A percentile compares a stretch with the other conserved stretches of the same genome.
phyloP scores from a whole-genome alignment of 2,797 vertebrate species.

The Platyrinchus mystaceus region DNA sequence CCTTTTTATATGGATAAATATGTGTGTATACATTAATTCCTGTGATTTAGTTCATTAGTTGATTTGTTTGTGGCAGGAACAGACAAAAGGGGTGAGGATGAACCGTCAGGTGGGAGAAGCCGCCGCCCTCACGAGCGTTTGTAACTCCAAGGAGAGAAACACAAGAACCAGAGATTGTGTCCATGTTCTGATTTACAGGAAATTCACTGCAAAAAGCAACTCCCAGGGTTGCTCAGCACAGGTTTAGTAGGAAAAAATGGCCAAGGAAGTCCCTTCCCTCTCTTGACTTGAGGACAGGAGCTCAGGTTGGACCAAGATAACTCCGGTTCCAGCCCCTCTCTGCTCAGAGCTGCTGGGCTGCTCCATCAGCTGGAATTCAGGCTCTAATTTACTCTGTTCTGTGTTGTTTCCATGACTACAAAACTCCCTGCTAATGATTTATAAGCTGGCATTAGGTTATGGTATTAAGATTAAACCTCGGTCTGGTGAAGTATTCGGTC shows the following conservation, averaged over 20 bases:
- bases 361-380: background rate
- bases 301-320: background rate
- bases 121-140: rapidly evolving
- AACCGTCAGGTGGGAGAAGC: background rate
- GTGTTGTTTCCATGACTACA: slow-evolving; percentile 18
- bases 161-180: background rate
- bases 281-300: background rate
- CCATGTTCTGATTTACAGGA: background rate
- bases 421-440: background rate
- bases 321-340: rapidly evolving
- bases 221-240: background rate
- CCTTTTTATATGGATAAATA: too few species aligned
- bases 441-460: background rate
- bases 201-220: background rate
- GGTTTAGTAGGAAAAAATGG: background rate
- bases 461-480: background rate
- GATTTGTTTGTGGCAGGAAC: background rate
- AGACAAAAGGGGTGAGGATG: background rate
- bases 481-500: background rate
- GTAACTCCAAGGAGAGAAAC: background rate
- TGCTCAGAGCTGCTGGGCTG: background rate
- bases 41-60: background rate
- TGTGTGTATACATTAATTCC: rapidly evolving
- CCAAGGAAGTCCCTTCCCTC: background rate
- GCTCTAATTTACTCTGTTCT: background rate